phyloP scores from a whole-genome alignment of 2,797 vertebrate species.

The Pterois miles region DNA sequence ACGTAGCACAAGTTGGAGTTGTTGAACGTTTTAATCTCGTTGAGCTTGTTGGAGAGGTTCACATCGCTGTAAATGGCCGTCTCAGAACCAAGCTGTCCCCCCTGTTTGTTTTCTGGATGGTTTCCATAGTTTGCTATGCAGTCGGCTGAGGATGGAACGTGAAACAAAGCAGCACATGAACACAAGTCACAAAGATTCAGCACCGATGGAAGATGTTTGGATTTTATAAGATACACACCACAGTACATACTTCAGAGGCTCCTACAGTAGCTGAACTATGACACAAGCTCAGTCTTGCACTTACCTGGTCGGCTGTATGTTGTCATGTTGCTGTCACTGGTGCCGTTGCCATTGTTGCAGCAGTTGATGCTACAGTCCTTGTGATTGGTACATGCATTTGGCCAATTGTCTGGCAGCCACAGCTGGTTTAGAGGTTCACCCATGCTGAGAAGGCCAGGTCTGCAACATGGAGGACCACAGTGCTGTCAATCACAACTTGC shows the following conservation, averaged over 20 bases:
- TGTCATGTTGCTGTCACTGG: slow-evolving; percentile 94
- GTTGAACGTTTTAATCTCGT: slow-evolving; percentile 96
- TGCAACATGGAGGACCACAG: slow-evolving; percentile 69
- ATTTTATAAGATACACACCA: not conserved
- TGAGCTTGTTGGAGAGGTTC: slow-evolving; percentile 95
- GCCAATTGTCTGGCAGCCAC: slow-evolving; percentile 95
- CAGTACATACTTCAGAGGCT: not conserved
- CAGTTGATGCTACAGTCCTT: slow-evolving; percentile 95
- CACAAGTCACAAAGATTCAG: slow-evolving; percentile 9
- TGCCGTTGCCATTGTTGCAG: slow-evolving; percentile 91
- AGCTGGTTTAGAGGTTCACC: slow-evolving; percentile 90
- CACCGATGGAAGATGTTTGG: not conserved
- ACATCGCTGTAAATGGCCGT: slow-evolving; percentile 94
- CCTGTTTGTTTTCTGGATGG: slow-evolving; percentile 93
- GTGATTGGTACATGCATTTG: slow-evolving; percentile 91
- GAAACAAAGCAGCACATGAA: slow-evolving; percentile 45
- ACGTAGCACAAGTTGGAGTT: slow-evolving; percentile 92
- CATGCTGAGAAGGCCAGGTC: slow-evolving; percentile 93
- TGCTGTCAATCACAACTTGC: slow-evolving; percentile 57
- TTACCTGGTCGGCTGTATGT: slow-evolving; percentile 96
- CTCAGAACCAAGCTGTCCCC: slow-evolving; percentile 91
- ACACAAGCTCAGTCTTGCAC: slow-evolving; percentile 31
- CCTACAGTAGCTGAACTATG: not conserved
- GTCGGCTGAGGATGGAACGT: slow-evolving; percentile 85
- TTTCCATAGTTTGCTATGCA: slow-evolving; percentile 97